phyloP scores from a whole-genome alignment of 92 coral and sea anemone species.

The Palythoa heliodiscus region DNA sequence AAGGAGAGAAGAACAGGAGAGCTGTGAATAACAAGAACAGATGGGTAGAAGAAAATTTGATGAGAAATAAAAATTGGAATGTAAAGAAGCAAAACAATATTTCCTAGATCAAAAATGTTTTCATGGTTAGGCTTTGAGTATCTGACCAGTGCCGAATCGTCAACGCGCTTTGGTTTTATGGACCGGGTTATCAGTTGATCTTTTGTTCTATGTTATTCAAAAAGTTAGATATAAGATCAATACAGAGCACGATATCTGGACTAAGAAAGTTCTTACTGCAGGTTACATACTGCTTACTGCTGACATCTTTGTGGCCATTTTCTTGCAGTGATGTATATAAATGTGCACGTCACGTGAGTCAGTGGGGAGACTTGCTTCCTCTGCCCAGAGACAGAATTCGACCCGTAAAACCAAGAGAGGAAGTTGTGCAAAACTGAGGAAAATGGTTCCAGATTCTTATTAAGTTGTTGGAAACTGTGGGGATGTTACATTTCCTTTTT shows the following conservation, averaged over 20 bases:
- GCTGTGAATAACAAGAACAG: neutral
- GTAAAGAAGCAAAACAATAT: too few relatives aligned
- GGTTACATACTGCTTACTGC: neutral
- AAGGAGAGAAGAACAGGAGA: neutral
- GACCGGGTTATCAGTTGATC: too few relatives aligned
- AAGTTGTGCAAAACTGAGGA: conserved; percentile 4
- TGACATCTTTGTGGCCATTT: neutral
- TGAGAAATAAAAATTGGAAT: neutral
- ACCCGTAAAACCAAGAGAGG: conserved; percentile 7
- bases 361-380: conserved; percentile 95
- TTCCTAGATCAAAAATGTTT: too few relatives aligned
- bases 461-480: neutral
- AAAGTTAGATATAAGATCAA: too few relatives aligned
- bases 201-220: too few relatives aligned
- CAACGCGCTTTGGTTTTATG: too few relatives aligned
- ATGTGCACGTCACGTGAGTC: conserved; percentile 87
- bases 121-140: too few relatives aligned
- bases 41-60: neutral
- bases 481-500: too few relatives aligned
- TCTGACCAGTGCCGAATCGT: too few relatives aligned
- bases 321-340: conserved; percentile 87
- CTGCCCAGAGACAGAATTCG: conserved; percentile 44
- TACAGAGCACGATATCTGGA: too few relatives aligned
- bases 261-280: too few relatives aligned
- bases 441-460: neutral